Conservation (phyloP, 2,888 invertebrate species). For the Morpho helenor region DNA sequence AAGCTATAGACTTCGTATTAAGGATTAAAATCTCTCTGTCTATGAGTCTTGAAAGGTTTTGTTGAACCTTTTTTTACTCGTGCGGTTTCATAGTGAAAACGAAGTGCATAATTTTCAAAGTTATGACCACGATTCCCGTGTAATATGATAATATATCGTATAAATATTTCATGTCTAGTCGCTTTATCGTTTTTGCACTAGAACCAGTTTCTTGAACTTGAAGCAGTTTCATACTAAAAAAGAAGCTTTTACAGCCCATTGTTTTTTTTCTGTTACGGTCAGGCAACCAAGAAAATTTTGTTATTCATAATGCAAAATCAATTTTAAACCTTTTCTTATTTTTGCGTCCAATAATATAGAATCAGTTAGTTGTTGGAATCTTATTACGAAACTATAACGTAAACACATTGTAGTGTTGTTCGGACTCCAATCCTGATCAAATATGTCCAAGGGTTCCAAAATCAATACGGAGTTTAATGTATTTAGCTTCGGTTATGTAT, state of each 20-base stretch:
- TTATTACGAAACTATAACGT: neutral
- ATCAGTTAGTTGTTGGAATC: no score
- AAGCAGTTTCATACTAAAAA: conserved; percentile 55
- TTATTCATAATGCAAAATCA: conserved; percentile 11
- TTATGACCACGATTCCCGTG: conserved; percentile 73
- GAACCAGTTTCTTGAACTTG: conserved; percentile 58
- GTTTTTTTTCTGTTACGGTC: conserved; percentile 45
- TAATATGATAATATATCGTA: conserved; percentile 76
- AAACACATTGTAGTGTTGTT: conserved; percentile 17
- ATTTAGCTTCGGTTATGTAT: conserved; percentile 35
- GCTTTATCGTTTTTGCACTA: conserved; percentile 67
- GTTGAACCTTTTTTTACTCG: conserved; percentile 17
- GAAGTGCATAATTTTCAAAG: conserved; percentile 73
- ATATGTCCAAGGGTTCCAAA: conserved; percentile 21
- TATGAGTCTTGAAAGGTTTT: conserved; percentile 11
- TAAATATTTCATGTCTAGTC: conserved; percentile 73
- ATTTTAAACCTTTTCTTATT: conserved; percentile 12
- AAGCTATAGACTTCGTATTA: conserved; percentile 25
- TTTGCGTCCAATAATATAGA: no score
- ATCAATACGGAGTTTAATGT: conserved; percentile 30
- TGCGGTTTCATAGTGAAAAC: conserved; percentile 66
- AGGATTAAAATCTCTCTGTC: conserved; percentile 31
- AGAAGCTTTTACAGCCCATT: conserved; percentile 43
- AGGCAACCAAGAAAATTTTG: conserved; percentile 25
- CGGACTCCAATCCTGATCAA: conserved; percentile 23